These are phyloP conservation scores for Psilopsiagon aurifrons DNA, from an alignment of 2,113 vertebrate species.

Conservation along the genomic window DNA sequence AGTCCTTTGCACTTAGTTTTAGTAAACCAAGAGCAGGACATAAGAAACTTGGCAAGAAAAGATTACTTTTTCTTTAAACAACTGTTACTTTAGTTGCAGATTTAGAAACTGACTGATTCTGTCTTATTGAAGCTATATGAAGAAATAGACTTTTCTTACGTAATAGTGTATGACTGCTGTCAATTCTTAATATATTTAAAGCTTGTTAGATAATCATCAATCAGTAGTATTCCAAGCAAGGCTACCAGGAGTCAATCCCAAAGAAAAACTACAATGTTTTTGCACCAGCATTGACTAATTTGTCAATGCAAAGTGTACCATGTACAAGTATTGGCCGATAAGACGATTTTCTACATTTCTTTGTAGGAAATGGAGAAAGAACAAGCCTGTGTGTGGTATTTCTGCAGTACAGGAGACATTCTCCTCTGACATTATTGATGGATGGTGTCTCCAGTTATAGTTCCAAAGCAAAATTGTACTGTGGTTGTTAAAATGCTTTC, in stretches of 20 bases:
- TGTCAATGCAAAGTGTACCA: neutral
- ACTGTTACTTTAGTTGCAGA: neutral
- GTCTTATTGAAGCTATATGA: neutral
- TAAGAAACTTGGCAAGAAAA: neutral
- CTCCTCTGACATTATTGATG: neutral
- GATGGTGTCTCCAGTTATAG: neutral
- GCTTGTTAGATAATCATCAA: neutral
- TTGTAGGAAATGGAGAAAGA: neutral
- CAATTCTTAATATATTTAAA: neutral
- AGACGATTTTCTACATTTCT: neutral
- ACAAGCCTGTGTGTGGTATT: neutral
- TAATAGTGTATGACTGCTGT: neutral
- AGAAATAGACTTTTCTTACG: neutral
- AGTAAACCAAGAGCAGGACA: neutral
- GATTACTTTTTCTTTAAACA: neutral
- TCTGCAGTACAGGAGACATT: neutral
- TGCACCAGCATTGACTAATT: neutral
- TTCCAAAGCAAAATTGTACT: neutral
- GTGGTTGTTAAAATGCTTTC: slow-evolving; percentile 21
- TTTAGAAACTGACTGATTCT: neutral
- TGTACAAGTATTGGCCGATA: neutral
- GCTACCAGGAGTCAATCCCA: neutral
- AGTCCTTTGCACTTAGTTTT: neutral
- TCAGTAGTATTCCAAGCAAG: neutral
- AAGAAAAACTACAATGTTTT: neutral